These are phyloP conservation scores for Saccopteryx bilineata DNA, from an alignment of 2,113 vertebrate genomes.

Conservation along the genomic window DNA sequence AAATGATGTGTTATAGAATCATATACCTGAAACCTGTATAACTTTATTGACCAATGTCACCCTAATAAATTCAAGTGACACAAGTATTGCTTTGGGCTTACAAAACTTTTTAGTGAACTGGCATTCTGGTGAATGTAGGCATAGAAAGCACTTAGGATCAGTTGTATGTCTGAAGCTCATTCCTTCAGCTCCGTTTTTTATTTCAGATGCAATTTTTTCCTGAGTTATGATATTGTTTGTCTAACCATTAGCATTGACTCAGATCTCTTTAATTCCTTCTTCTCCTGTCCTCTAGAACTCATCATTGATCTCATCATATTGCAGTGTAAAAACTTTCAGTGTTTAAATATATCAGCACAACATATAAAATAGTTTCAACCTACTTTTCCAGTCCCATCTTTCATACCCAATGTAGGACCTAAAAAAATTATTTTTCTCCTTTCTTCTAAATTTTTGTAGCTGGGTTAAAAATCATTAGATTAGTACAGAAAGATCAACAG, in stretches of 20 bases:
- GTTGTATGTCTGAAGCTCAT: background rate
- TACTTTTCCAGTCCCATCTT: background rate
- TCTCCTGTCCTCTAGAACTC: background rate
- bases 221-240: background rate
- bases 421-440: background rate
- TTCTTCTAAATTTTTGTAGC: background rate
- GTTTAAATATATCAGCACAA: conserved; percentile 21
- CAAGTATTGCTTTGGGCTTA: background rate
- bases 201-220: background rate
- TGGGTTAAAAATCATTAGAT: background rate
- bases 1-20: no score
- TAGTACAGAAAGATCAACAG: background rate
- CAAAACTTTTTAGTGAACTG: background rate
- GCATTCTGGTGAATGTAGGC: background rate
- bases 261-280: background rate
- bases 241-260: background rate
- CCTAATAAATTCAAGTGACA: no score
- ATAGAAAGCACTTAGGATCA: background rate
- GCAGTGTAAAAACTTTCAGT: background rate
- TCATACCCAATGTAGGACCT: background rate
- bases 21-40: no score
- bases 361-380: background rate
- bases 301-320: conserved; percentile 17
- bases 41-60: no score
- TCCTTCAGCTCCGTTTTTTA: background rate